Evolutionary conservation across 2,113 vertebrate genomes (phyloP).

Genomic region (Callospermophilus lateralis): DNA sequence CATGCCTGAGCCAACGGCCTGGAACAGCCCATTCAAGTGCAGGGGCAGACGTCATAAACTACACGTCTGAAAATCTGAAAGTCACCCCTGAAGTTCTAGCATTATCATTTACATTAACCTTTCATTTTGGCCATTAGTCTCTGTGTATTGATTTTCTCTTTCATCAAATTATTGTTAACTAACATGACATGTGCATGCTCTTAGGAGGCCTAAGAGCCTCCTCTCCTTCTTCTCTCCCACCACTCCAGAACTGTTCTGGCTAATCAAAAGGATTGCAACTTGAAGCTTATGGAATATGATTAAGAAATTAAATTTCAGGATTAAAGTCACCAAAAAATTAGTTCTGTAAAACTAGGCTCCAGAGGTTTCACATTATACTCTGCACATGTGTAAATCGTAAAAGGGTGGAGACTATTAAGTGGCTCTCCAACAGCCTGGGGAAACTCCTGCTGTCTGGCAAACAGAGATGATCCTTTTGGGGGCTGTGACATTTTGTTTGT

Average conservation of each 20-base stretch:
- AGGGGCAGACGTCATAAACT: background rate
- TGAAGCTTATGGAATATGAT: background rate
- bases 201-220: background rate
- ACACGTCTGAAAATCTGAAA: too few species aligned
- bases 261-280: background rate
- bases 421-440: background rate
- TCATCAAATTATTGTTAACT: background rate
- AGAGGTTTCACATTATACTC: background rate
- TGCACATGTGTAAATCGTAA: too few species aligned
- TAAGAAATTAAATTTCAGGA: slow-evolving; percentile 3
- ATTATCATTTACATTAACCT: rapidly evolving
- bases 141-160: background rate
- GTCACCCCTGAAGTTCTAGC: too few species aligned
- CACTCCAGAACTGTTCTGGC: background rate
- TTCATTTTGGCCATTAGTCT: background rate
- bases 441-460: background rate
- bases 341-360: background rate
- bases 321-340: background rate
- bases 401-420: background rate
- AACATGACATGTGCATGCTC: background rate
- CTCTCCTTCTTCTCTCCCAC: background rate
- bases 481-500: background rate
- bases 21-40: background rate
- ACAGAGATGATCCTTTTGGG: background rate
- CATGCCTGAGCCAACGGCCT: background rate